Evolutionary conservation across 2,797 vertebrate species (phyloP).

Genomic region (Eospalax fontanierii): DNA sequence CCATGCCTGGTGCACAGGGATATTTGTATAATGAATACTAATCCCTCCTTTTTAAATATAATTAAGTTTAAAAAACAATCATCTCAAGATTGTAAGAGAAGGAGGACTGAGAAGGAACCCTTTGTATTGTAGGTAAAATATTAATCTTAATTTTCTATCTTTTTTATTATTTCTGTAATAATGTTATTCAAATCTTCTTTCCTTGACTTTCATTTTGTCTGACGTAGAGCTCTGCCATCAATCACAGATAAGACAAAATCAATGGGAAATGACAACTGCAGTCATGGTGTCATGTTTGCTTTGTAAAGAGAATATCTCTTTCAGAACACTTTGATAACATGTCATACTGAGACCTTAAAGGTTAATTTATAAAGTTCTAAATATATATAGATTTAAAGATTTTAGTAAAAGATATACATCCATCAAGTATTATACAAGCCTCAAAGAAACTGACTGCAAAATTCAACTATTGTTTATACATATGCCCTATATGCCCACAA

Average conservation of each 20-base stretch:
- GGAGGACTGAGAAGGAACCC: neutral
- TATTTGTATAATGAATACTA: neutral
- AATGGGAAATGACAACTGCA: neutral
- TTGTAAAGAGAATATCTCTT: constrained; percentile 47
- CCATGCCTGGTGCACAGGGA: too few species aligned
- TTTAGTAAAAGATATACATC: constrained; percentile 25
- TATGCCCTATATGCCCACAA: neutral
- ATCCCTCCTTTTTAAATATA: neutral
- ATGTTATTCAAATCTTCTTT: neutral
- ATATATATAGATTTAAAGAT: neutral
- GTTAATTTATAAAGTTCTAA: constrained; percentile 4
- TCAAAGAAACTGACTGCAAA: neutral
- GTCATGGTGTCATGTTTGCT: neutral
- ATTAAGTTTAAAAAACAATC: neutral
- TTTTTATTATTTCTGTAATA: neutral
- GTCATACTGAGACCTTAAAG: neutral
- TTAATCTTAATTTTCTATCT: constrained; percentile 21
- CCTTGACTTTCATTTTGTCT: neutral
- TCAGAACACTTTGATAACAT: constrained; percentile 22
- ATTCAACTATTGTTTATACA: neutral
- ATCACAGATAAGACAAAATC: constrained; percentile 37
- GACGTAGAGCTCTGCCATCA: neutral
- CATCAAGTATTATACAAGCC: neutral
- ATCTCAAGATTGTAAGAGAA: neutral
- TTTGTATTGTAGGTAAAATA: neutral